These are phyloP conservation scores for Balanococcus diminutus DNA, from an alignment of 2,888 invertebrate species.

Conservation along the genomic window DNA sequence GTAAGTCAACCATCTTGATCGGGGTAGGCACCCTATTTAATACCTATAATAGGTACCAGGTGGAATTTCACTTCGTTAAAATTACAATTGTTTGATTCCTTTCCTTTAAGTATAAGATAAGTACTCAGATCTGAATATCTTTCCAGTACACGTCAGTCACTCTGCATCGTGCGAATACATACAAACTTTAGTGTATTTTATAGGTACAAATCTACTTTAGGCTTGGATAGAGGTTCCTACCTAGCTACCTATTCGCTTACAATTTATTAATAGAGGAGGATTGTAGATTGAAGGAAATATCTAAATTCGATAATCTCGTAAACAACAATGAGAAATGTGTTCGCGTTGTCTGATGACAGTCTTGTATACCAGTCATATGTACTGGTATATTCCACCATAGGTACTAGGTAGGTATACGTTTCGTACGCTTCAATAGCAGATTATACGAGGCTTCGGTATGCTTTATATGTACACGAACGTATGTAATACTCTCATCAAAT, in stretches of 20 bases:
- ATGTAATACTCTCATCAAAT: constrained; percentile 24
- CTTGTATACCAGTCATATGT: background rate
- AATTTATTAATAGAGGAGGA: constrained; percentile 15
- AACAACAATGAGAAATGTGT: constrained; percentile 21
- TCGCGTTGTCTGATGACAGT: constrained; percentile 3
- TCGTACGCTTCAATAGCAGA: constrained; percentile 4
- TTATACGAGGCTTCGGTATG: background rate
- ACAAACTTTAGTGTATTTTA: background rate
- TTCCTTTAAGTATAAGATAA: background rate
- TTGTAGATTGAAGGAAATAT: constrained; percentile 7
- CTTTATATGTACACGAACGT: background rate
- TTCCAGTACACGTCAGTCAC: background rate
- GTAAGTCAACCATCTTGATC: no score
- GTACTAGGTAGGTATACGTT: background rate
- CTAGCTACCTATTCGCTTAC: background rate
- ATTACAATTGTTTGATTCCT: background rate
- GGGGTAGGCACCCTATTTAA: no score
- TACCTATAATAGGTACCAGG: background rate
- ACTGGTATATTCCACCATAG: background rate
- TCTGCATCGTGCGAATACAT: background rate
- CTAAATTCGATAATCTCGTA: constrained; percentile 10
- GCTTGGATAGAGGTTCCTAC: no score
- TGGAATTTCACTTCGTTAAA: background rate
- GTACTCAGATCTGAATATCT: background rate
- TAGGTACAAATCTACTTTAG: background rate